Evolutionary conservation across 2,797 vertebrate genomes (phyloP), one percentile per base, ranked within the genome.

Genomic region (Enteromius argenteus): DNA sequence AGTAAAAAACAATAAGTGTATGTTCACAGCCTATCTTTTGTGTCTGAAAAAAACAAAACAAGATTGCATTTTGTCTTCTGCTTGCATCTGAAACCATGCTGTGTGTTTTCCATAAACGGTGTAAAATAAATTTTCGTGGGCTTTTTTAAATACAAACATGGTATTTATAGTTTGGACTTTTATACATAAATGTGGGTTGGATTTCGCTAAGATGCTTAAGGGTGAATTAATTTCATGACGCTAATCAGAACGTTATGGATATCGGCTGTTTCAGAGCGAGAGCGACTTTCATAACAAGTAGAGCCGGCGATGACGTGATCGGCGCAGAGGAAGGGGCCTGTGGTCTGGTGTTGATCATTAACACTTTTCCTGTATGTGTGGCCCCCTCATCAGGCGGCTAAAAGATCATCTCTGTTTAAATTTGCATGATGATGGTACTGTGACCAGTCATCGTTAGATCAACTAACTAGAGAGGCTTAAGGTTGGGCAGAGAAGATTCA

Each of bases 361-460:
- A 87, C 87, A 87, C 86, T 85, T 87, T 88, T 75, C 81, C 87
- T 89, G 89, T 85, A 81, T 67, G 85, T 87, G 89, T 85, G 85
- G 85, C 85, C 77, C 83, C 81, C 75, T 86, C 86, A 86, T 88
- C 84, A 89, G 86, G 84, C 84, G 80, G 78, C 84, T 89, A 89
- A 90, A 90, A 89, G 89, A 91, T 91, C 81, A 85, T 87, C 89
- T 90, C 89, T 90, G 89, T 90, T 90, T 90, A 90, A 90, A 89
- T 89, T 90, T 90, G 90, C 90, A 90, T 90, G 90, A 90, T 90
- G 89, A 90, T 90, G 89, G 86, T 91, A 86, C 89, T 89, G 87
- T 91, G 88, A 89, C 89, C 89, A 89, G 87, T 91, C 88, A 90
- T 84, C 42, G 90, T 86, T 88, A 90, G 89, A 88, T 90, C 87